phyloP scores from a whole-genome alignment of 2,797 vertebrate genomes.

The Oceanodroma leucorhoa region DNA sequence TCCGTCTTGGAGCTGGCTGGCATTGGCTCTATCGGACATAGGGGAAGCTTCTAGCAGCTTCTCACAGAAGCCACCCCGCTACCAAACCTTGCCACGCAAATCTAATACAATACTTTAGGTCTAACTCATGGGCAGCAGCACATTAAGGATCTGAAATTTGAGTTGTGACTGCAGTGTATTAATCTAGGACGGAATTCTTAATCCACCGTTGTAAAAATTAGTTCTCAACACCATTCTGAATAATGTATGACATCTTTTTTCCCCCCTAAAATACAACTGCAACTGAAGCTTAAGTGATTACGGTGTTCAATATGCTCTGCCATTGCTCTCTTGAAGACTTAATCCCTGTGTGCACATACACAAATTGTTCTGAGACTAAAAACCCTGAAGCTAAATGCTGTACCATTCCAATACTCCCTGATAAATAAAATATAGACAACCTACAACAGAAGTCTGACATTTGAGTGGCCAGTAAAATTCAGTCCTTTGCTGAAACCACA shows the following conservation, averaged over 20 bases:
- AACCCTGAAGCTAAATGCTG: background rate
- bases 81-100: background rate
- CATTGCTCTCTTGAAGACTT: background rate
- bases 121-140: background rate
- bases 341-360: background rate
- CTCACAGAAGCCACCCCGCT: background rate
- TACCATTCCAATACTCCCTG: background rate
- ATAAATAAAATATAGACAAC: background rate
- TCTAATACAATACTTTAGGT: background rate
- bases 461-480: background rate
- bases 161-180: background rate
- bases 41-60: background rate
- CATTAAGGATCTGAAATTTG: background rate
- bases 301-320: background rate
- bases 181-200: background rate
- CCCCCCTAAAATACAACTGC: background rate
- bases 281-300: background rate
- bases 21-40: fast-evolving
- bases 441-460: background rate
- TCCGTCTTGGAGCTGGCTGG: fast-evolving
- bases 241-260: background rate
- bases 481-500: background rate
- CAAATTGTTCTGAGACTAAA: background rate
- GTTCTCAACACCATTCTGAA: background rate
- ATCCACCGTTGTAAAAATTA: background rate